Evolutionary conservation across 2,113 vertebrate species (phyloP).

Genomic region (Limanda limanda): DNA sequence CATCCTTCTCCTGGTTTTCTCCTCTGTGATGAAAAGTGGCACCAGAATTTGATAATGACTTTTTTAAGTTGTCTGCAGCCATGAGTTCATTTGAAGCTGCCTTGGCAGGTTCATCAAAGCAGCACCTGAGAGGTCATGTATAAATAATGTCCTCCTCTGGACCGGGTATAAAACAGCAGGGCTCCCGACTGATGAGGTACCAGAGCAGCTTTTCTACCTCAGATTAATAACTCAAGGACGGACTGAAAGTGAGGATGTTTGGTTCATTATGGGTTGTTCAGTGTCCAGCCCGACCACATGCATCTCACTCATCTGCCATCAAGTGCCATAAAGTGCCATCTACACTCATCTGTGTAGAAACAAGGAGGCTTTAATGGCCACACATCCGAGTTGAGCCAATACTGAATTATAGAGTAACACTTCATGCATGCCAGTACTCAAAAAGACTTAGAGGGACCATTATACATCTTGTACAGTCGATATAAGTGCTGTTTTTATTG

Average conservation of each 20-base stretch:
- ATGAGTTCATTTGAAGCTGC: constrained; percentile 11
- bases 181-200: constrained; percentile 17
- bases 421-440: constrained; percentile 21
- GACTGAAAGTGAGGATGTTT: constrained; percentile 28
- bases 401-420: constrained; percentile 23
- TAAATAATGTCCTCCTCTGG: constrained; percentile 38
- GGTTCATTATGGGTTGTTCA: constrained; percentile 8
- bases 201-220: constrained; percentile 19
- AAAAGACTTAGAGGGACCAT: neutral
- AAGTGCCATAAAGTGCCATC: constrained; percentile 14
- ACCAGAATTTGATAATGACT: constrained; percentile 22
- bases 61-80: constrained; percentile 28
- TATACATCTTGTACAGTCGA: neutral
- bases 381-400: constrained; percentile 27
- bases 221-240: neutral
- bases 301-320: too few species aligned
- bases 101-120: constrained; percentile 30
- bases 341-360: constrained; percentile 1
- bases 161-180: constrained; percentile 29
- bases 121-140: constrained; percentile 50
- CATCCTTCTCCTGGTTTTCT: neutral
- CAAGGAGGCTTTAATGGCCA: constrained; percentile 17
- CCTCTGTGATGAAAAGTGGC: constrained; percentile 10
- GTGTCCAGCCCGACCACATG: neutral
- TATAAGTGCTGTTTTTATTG: neutral